These are phyloP conservation scores for Phodopus roborovskii DNA, from an alignment of 2,113 vertebrate species.

Conservation along the genomic window DNA sequence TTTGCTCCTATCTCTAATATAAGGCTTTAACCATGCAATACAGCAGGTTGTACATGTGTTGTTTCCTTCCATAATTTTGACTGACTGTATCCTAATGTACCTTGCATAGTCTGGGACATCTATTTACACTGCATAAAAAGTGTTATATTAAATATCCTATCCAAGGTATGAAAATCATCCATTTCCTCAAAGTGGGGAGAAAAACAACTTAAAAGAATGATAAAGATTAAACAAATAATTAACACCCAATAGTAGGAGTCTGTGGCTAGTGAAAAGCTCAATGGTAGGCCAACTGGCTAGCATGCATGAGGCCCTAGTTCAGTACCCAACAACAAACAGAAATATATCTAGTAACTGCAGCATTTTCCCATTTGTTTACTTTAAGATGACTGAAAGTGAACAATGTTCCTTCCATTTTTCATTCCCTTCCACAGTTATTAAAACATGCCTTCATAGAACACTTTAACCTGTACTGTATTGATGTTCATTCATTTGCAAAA, in stretches of 20 bases:
- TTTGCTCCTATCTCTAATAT: not conserved
- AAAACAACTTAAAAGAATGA: conserved; percentile 22
- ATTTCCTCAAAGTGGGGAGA: not conserved
- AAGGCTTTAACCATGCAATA: not conserved
- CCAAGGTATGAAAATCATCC: not conserved
- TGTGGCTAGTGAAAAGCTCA: not conserved
- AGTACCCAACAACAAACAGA: not conserved
- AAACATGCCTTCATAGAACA: not conserved
- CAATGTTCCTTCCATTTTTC: not conserved
- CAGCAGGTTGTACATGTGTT: not conserved
- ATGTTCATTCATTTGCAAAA: conserved; percentile 1
- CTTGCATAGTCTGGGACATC: not conserved
- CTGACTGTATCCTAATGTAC: not conserved
- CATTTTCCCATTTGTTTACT: not conserved
- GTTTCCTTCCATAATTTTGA: not conserved
- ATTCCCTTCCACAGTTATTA: not conserved
- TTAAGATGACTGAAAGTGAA: not conserved
- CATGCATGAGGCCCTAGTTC: not conserved
- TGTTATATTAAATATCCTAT: not conserved
- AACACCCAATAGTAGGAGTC: not conserved
- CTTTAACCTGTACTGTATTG: not conserved
- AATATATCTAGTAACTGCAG: not conserved
- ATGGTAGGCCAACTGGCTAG: too few species aligned
- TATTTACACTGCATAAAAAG: not conserved
- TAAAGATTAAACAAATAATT: not conserved